Base-by-base conservation (phyloP, 2,113 vertebrate species). In the Collichthys lucidus region DNA sequence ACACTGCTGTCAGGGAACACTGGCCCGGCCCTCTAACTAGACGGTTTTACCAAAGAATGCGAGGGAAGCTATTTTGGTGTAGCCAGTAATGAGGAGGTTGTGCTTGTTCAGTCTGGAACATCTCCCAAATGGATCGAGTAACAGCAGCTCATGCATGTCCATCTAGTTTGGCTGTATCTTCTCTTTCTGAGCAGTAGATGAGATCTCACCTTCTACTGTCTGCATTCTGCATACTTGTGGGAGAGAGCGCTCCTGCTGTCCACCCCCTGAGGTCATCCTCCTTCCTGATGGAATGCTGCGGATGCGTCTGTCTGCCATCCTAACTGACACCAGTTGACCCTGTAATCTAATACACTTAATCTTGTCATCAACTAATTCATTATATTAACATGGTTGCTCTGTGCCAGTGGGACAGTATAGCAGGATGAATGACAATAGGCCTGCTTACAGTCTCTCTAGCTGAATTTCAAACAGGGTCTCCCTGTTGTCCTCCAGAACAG, bases 31-130 rank as follows among this genome's bases (percentile, higher is more conserved):
- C 62, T 77, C 53, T 74, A 77, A 81, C 53, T 46, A 55, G 73
- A 77, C 84, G 74, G 62, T 85, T 79, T 85, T 31, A 81, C 84
- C 77, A 68, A 90, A 85, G 79, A 85, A 88, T 90, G 74, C 50
- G 46, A 83, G 66, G 62, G 55, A 71, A 79, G 82, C 84, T 87
- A 88, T 91, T 88, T 78, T 67, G 60, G 79, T 88, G 55, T 29
- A 76, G 80, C 72, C 55, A 67, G 84, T 85, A 88, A 86, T 88
- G 66, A 88, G 75, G 79, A 70, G 83, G 73, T 86, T 83, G 83
- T 77, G 57, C 80, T 85, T 64, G 3, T 84, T 80, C 73, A 68
- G 52, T 72, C 86, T 81, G 64, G 82, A 76, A 70, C 67, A 42
- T 71, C 62, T 81, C 70, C 77, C 66, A 31, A 53, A 76, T 60